Evolutionary conservation across 2,797 vertebrate species (phyloP), one percentile per base, ranked within the genome.

Genomic region (Cygnus olor): DNA sequence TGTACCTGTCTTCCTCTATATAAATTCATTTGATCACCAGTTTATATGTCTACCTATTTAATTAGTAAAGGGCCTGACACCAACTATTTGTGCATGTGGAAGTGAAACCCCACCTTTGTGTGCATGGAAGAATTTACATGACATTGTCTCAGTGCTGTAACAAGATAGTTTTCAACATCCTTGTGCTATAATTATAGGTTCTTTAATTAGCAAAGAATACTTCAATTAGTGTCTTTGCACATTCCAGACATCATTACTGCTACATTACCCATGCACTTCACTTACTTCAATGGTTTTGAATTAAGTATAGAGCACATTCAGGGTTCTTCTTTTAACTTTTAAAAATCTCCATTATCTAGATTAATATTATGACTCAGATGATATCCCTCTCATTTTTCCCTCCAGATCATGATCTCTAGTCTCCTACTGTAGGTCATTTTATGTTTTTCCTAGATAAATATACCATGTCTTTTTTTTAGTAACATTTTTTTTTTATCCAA

Each of bases 201-300:
- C 82, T 93, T 97, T 97, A 96, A 97, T 97, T 97, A 96, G 83
- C 91, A 96, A 93, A 95, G 96, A 96, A 95, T 40, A 57, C 25
- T 57, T 80, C 86, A 96, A 86, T 96, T 96, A 96, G 82, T 88
- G 88, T 63, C 91, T 93, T 93, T 89, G 85, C 80, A 42, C 80
- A 72, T 82, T 94, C 72, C 42, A 76, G 89, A 68, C 72, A 95
- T 96, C 86, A 89, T 86, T 91, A 84, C 85, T 86, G 81, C 78
- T 91, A 83, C 73, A 91, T 97, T 97, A 95, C 44, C 91, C 85
- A 40, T 92, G 47, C 86, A 88, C 61, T 94, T 94, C 77, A 30
- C 25, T 61, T 94, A 80, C 74, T 95, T 82, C 73, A 36, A 45
- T 89, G 45, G 73, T 88, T 96, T 85, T 80, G 90, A 97, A 96